Evolutionary conservation across 2,113 vertebrate genomes (phyloP), one percentile per base, ranked within the genome.

Genomic region (Festucalex cinctus): DNA sequence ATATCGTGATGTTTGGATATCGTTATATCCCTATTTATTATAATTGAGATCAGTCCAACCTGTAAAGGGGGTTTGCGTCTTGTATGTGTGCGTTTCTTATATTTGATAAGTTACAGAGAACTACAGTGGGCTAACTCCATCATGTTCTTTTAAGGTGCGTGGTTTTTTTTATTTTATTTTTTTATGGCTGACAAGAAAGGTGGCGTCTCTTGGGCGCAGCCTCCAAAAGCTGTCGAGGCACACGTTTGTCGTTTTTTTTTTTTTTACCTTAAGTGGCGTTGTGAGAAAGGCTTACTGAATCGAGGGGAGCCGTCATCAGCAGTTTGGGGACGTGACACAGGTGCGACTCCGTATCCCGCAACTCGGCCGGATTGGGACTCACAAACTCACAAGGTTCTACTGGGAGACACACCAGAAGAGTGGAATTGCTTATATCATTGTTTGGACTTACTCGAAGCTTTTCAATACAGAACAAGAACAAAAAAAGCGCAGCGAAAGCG

Each of bases 201-300:
- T 81, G 86, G 83, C 82, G 87, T 83, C 81, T 76, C 80, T 85
- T 65, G 79, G 85, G 83, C 79, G 83, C 84, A 82, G 80, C 57
- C 9, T 20, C 32, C 32, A 7, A 51, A 49, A 51, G 20, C 22
- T n/a, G n/a, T 9, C 1, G 48, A 51, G 24, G 54, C 54, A 28
- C 54, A 56, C 36, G 32, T 59, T 60, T 57, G 72, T 63, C 70
- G 62, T 37, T 13, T 19, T 1, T 46, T 46, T 22, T 51, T 49
- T 49, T 3, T 51, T 9, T 51, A 19, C 66, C 90, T 94, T 95
- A 97, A 92, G 92, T 93, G 88, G 94, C 91, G 90, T 94, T 92
- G 93, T 83, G 93, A 89, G 92, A 88, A 88, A 94, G 90, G 92
- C 92, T 94, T 94, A 97, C 93, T 91, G 94, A 93, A 89, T 93